These are phyloP conservation scores for Aselliscus stoliczkanus DNA, from an alignment of 2,797 vertebrate genomes.

Conservation along the genomic window DNA sequence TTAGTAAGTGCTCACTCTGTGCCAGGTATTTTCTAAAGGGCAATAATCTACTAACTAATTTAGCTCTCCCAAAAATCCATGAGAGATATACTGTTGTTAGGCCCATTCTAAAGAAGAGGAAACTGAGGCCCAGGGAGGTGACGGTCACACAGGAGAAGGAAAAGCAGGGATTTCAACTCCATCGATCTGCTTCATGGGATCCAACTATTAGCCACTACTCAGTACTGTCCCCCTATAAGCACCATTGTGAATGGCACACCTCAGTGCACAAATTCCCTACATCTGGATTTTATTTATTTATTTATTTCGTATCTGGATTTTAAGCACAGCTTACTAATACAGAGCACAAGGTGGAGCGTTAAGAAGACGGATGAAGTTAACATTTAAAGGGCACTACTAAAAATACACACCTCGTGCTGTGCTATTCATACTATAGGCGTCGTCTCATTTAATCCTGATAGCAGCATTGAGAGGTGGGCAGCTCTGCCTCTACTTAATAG, in stretches of 20 bases:
- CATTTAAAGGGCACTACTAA: not conserved
- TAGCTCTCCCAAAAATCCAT: not conserved
- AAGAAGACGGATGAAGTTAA: not conserved
- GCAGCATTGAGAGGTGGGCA: not conserved
- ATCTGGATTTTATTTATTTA: no score
- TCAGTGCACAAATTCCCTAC: not conserved
- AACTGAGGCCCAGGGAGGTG: not conserved
- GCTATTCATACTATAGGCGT: rapidly evolving
- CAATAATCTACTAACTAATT: not conserved
- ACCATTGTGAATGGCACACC: not conserved
- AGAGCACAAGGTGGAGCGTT: not conserved
- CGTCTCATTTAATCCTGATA: no score
- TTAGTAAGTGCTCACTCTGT: not conserved
- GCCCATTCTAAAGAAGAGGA: not conserved
- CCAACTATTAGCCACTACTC: not conserved
- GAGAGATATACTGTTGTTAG: not conserved
- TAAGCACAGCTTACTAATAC: not conserved
- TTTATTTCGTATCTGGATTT: rapidly evolving
- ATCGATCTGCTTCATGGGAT: not conserved
- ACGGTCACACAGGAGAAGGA: not conserved
- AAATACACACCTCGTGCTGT: not conserved
- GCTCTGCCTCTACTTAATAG: not conserved
- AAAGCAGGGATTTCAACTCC: not conserved
- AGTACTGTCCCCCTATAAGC: rapidly evolving
- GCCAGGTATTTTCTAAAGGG: not conserved